Conservation (phyloP, 2,888 invertebrate genomes). For the Platerodrilus igneus region DNA sequence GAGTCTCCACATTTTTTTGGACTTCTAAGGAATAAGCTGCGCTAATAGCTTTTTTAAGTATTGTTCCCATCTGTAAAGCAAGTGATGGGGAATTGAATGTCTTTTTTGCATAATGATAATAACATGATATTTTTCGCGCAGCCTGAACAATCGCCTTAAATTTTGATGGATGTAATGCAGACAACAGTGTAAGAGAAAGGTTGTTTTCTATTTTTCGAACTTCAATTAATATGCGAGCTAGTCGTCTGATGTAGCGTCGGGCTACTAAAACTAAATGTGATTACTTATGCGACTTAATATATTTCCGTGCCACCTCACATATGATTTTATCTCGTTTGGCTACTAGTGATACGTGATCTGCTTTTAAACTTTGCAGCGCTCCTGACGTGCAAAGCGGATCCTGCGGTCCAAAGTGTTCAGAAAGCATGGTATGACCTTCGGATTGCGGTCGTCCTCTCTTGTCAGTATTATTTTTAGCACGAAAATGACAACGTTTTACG, state of each 20-base stretch:
- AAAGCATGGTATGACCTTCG: constrained; percentile 16
- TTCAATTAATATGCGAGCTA: constrained; percentile 10
- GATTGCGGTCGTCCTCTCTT: constrained; percentile 14
- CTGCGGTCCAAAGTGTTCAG: constrained; percentile 23
- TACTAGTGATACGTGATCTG: constrained; percentile 23
- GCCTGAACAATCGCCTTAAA: constrained; percentile 11
- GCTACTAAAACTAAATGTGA: constrained; percentile 25
- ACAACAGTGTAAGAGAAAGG: constrained; percentile 1
- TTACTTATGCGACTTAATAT: constrained; percentile 20
- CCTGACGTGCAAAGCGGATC: constrained; percentile 21
- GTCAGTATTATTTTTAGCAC: too few species aligned
- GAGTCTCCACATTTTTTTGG: constrained; percentile 8
- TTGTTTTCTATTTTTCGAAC: constrained; percentile 12
- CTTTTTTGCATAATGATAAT: constrained; percentile 11
- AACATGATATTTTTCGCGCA: constrained; percentile 6
- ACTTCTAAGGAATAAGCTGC: constrained; percentile 12
- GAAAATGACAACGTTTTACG: constrained; percentile 19
- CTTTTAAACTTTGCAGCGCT: constrained; percentile 17
- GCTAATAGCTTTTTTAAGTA: constrained; percentile 13
- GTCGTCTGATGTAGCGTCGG: constrained; percentile 16
- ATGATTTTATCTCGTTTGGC: constrained; percentile 26
- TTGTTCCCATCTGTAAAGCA: constrained; percentile 17
- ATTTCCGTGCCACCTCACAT: constrained; percentile 24
- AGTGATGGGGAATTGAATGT: constrained; percentile 14
- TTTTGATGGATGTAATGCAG: constrained; percentile 10